Evolutionary conservation across 2,797 vertebrate genomes (phyloP).

Genomic region (Gallinago nigripennis): DNA sequence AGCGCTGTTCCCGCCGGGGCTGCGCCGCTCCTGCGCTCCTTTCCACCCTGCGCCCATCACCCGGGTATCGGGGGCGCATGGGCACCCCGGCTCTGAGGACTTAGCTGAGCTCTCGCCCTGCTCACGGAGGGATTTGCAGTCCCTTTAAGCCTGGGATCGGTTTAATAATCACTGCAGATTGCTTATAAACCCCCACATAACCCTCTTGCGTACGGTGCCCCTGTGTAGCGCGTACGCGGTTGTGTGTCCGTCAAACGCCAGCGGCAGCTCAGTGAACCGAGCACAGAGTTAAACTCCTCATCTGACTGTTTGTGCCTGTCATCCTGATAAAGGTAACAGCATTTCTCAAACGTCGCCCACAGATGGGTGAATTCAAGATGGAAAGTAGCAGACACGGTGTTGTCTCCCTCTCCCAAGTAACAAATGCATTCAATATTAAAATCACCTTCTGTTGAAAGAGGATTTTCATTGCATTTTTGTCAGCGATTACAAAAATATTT

Average conservation of each 20-base stretch:
- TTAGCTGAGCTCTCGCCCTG: neutral
- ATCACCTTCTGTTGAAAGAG: neutral
- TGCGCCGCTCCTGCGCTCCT: neutral
- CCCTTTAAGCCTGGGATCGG: fast-evolving
- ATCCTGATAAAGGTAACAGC: neutral
- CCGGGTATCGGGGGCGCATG: neutral
- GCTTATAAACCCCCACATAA: neutral
- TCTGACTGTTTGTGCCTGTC: neutral
- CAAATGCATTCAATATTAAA: neutral
- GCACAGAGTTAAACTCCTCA: neutral
- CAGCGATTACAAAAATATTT: neutral
- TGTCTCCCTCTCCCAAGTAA: neutral
- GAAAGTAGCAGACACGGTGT: neutral
- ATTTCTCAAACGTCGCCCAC: neutral
- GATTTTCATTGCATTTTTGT: neutral
- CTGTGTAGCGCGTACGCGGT: fast-evolving
- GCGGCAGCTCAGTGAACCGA: neutral
- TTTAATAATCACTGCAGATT: neutral
- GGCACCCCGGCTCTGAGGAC: fast-evolving
- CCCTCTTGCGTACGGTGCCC: neutral
- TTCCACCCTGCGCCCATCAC: neutral
- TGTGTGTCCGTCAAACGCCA: fast-evolving
- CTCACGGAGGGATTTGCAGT: neutral
- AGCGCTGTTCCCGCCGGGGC: neutral
- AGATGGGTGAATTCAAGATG: neutral